Conservation (phyloP, 1,140 invertebrate genomes). For the Parasteatoda tepidariorum region DNA sequence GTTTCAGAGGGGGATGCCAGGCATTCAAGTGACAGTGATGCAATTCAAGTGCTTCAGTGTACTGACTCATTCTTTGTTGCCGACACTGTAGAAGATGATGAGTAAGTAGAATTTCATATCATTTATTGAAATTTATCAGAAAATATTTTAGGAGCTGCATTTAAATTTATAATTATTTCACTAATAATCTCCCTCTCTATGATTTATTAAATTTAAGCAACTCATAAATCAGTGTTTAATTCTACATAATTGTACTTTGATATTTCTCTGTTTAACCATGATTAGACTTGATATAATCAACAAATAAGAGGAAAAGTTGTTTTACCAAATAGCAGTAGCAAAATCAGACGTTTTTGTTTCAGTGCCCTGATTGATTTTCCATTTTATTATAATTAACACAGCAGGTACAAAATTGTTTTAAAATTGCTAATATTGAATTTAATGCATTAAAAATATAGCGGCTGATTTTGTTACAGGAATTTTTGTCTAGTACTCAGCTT, state of each 20-base stretch:
- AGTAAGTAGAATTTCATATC: constrained; percentile 2
- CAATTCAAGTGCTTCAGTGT: constrained; percentile 5
- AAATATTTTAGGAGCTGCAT: not conserved
- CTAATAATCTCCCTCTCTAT: not conserved
- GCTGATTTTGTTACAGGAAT: too few species aligned
- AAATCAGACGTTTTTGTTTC: too few species aligned
- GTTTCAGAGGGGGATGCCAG: too few species aligned
- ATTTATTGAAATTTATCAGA: not conserved
- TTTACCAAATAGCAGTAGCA: too few species aligned
- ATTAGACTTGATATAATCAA: not conserved
- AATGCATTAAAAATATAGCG: too few species aligned
- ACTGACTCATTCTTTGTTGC: constrained; percentile 38
- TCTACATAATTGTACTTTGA: not conserved
- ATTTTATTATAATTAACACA: too few species aligned
- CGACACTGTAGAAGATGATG: constrained; percentile 36
- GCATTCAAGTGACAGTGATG: not conserved
- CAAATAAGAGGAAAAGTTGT: too few species aligned
- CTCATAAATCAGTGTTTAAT: too few species aligned
- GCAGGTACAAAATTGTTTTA: too few species aligned
- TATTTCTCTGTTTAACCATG: not conserved
- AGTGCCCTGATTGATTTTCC: too few species aligned
- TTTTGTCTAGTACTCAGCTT: too few species aligned
- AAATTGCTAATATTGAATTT: too few species aligned
- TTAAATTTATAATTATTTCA: not conserved
- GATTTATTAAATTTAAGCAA: not conserved